Percentiles rank a stretch among this genome's conserved stretches.
These are phyloP conservation scores for Eupristina koningsbergeri DNA, from an alignment of 1,140 invertebrate genomes.

Conservation along the genomic window DNA sequence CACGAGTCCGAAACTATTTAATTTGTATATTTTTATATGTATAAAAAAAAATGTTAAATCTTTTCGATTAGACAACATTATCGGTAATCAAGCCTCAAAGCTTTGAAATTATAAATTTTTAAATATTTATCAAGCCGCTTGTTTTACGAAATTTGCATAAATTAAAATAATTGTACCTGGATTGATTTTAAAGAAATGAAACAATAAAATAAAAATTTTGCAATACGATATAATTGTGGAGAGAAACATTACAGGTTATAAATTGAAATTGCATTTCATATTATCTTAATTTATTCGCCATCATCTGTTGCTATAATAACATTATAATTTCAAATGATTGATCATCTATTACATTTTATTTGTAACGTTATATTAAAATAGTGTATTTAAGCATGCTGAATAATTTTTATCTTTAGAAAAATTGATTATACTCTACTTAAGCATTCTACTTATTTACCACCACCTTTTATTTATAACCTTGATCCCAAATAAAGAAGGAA, in stretches of 20 bases:
- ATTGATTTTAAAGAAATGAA: too few species aligned
- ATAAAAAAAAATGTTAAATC: too few species aligned
- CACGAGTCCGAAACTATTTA: too few species aligned
- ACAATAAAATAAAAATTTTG: too few species aligned
- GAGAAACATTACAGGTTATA: neutral
- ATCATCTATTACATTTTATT: neutral
- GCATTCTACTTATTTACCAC: conserved; percentile 22
- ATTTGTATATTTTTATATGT: too few species aligned
- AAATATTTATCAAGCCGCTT: too few species aligned
- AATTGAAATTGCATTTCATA: neutral
- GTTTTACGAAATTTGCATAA: too few species aligned
- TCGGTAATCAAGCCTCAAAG: too few species aligned
- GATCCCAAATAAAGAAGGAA: neutral
- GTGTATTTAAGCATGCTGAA: neutral
- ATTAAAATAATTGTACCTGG: too few species aligned
- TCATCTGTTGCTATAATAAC: neutral
- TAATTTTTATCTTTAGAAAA: neutral
- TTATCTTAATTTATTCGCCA: neutral
- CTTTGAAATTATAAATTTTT: too few species aligned
- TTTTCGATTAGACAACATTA: too few species aligned
- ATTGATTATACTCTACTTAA: conserved; percentile 16
- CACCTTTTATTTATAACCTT: conserved; percentile 31
- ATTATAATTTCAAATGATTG: neutral
- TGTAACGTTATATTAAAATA: neutral
- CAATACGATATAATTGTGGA: neutral